Conservation (phyloP, 2,113 vertebrate species). For the Thalassoma bifasciatum region DNA sequence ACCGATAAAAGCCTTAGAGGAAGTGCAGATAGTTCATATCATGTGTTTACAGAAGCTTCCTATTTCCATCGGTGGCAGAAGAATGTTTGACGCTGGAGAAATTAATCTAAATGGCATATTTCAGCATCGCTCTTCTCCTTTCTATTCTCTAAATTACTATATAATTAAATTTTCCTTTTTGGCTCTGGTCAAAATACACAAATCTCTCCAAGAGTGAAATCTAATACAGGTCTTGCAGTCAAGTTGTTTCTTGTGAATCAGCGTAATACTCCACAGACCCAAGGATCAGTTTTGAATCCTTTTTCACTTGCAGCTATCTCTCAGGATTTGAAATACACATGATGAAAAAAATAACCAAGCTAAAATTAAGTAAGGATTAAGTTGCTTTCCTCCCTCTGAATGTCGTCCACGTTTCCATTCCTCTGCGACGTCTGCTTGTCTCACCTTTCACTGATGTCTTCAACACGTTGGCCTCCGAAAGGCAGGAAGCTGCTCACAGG, state of each 20-base stretch:
- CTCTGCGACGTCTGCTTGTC: conserved; percentile 13
- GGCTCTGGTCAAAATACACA: conserved; percentile 31
- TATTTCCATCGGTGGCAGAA: conserved; percentile 44
- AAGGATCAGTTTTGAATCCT: conserved; percentile 25
- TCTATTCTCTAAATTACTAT: conserved; percentile 54
- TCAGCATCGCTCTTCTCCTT: conserved; percentile 39
- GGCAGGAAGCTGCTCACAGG: conserved; percentile 76
- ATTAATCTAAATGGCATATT: conserved; percentile 68
- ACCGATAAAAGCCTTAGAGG: conserved; percentile 36
- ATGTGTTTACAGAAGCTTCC: conserved; percentile 64
- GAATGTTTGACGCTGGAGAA: conserved; percentile 38
- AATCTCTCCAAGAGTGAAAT: conserved; percentile 54
- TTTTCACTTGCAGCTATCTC: conserved; percentile 26
- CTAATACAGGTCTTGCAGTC: conserved; percentile 58
- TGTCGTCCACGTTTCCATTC: conserved; percentile 24
- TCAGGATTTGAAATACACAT: conserved; percentile 42
- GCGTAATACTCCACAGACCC: conserved; percentile 16
- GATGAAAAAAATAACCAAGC: conserved; percentile 12
- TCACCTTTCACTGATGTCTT: conserved; percentile 92
- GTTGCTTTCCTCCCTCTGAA: conserved; percentile 8
- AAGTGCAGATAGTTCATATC: conserved; percentile 55
- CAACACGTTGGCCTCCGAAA: conserved; percentile 78
- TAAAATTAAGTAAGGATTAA: conserved; percentile 18
- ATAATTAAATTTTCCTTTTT: conserved; percentile 65
- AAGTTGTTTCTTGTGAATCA: conserved; percentile 58